phyloP scores from a whole-genome alignment of 2,888 invertebrate species.

The Scelioninae gen. 1 region DNA sequence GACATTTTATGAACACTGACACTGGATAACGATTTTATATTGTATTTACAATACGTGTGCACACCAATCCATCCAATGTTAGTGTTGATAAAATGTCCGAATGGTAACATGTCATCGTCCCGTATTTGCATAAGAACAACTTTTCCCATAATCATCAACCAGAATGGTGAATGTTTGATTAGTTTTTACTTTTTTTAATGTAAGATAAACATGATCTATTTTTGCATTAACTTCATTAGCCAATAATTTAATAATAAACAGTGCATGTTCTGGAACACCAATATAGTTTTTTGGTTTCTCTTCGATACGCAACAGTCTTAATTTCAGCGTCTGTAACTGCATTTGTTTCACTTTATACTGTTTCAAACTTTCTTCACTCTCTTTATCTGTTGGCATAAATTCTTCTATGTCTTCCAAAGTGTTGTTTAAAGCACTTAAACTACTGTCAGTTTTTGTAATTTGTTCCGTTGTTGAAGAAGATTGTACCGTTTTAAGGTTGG shows the following conservation, averaged over 20 bases:
- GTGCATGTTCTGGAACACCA: slow-evolving; percentile 31
- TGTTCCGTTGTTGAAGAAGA: no score
- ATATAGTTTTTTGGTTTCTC: slow-evolving; percentile 31
- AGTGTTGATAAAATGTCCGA: no score
- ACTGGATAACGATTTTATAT: no score
- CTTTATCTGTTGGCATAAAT: slow-evolving; percentile 20
- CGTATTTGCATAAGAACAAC: slow-evolving; percentile 23
- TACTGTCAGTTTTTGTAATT: no score
- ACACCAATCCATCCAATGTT: no score
- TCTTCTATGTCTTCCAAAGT: not conserved
- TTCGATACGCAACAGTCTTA: slow-evolving; percentile 31
- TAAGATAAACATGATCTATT: slow-evolving; percentile 36
- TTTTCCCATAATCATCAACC: slow-evolving; percentile 47
- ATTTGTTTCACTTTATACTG: slow-evolving; percentile 1
- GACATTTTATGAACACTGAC: no score
- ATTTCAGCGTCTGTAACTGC: not conserved
- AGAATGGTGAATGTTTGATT: slow-evolving; percentile 3
- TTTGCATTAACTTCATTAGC: slow-evolving; percentile 8
- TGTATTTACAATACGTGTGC: no score
- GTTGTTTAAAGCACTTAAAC: no score
- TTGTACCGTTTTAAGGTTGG: no score
- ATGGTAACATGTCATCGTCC: no score
- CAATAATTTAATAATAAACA: slow-evolving; percentile 22
- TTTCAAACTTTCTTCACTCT: slow-evolving; percentile 28
- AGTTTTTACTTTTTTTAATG: slow-evolving; percentile 36